These are phyloP conservation scores for Glaucidium brasilianum DNA, from an alignment of 2,113 vertebrate species.

Conservation along the genomic window DNA sequence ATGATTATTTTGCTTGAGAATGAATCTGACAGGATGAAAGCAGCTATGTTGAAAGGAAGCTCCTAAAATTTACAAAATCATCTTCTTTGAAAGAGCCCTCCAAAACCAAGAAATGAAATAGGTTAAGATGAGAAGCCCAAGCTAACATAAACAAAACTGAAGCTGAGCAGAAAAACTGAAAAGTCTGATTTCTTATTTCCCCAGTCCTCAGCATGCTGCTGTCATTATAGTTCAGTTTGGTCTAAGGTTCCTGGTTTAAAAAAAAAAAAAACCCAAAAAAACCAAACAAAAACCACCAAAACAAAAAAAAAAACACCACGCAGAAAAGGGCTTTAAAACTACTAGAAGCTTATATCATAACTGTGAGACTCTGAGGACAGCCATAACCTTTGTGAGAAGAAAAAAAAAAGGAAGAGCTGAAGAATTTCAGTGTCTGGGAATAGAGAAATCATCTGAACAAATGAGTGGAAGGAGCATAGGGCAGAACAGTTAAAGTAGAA, in stretches of 20 bases:
- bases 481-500: background rate
- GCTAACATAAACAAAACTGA: background rate
- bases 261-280: no score
- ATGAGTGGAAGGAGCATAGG: background rate
- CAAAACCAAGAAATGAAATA: background rate
- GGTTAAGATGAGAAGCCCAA: background rate
- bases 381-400: background rate
- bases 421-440: background rate
- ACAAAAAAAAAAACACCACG: no score
- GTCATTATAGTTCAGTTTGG: background rate
- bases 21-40: background rate
- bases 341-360: background rate
- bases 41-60: background rate
- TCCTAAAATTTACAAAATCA: background rate
- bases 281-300: no score
- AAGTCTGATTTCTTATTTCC: background rate
- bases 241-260: background rate
- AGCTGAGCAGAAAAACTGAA: background rate
- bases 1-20: background rate
- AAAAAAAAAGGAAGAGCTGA: background rate
- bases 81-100: background rate
- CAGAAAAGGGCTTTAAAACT: background rate
- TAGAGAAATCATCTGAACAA: slow-evolving; percentile 4
- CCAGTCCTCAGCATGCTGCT: background rate
- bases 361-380: background rate